Evolutionary conservation across 2,888 invertebrate genomes (phyloP), one percentile per base, ranked within the genome.

Genomic region (Mesorhabditis sp.): DNA sequence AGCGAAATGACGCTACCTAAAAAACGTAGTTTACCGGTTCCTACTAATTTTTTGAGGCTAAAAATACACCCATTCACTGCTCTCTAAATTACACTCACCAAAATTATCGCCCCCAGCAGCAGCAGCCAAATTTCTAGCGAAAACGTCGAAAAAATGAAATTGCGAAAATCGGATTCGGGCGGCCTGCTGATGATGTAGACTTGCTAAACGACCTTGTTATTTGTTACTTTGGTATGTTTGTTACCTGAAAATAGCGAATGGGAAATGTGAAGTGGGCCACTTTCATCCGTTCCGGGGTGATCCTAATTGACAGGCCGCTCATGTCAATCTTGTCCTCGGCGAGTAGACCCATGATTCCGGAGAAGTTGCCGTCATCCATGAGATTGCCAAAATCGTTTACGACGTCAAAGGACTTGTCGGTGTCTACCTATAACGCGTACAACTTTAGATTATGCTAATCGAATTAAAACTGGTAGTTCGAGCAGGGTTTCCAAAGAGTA

Each of bases 251-350:
- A 42, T 77, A 76, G 13, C 77, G 72, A 62, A 78, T 76, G 0
- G 79, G 79, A 45, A 77, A 78, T 13, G 79, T 77, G 62, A 79
- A 79, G 71, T 76, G 77, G 42, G 77, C 79, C 15, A 70, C 72
- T 67, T 68, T 67, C 77, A 78, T 77, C 63, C 79, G 66, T 43
- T 70, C 74, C 0, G 77, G 75, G 4, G 79, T 78, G 10, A 79
- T 75, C 62, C 77, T 64, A 75, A 79, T 76, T 7, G 79, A 77
- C 6, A 78, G 67, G 28, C 75, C 79, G 45, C 74, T 69, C 76
- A 79, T 76, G 66, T 79, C 79, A 13, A 79, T 78, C 58, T 72
- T 70, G 66, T 79, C 74, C n/a, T 70, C 62, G 4, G 76, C 74
- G 62, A 79, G 61, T 1, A 79, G 73, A 41, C 79, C 79, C 76